phyloP scores from a whole-genome alignment of 2,888 invertebrate genomes.

The Leptarthrus brevirostris region DNA sequence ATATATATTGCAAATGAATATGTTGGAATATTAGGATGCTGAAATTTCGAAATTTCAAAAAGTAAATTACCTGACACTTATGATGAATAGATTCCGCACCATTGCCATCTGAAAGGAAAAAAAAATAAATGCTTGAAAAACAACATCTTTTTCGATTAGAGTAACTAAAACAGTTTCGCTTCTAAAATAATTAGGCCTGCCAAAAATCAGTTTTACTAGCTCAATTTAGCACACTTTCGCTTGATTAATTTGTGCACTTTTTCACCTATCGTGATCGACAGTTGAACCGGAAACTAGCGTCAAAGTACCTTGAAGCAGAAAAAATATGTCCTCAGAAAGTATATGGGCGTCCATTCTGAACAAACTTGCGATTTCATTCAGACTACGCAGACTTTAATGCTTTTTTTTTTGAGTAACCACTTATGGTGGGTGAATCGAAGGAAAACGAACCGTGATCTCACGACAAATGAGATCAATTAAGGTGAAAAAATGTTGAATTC shows the following conservation, averaged over 20 bases:
- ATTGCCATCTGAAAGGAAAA: too few relatives aligned
- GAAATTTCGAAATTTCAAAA: too few relatives aligned
- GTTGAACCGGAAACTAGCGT: background rate
- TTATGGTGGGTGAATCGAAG: background rate
- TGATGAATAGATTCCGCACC: too few relatives aligned
- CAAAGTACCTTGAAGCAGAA: too few relatives aligned
- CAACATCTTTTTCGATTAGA: too few relatives aligned
- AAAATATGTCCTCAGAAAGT: too few relatives aligned
- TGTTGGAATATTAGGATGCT: too few relatives aligned
- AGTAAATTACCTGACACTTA: too few relatives aligned
- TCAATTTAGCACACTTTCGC: slow-evolving; percentile 44
- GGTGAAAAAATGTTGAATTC: background rate
- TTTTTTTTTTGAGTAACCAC: background rate
- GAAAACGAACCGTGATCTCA: background rate
- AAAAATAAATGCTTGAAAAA: too few relatives aligned
- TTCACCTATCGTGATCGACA: slow-evolving; percentile 3
- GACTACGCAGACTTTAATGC: background rate
- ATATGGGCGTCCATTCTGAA: too few relatives aligned
- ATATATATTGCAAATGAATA: too few relatives aligned
- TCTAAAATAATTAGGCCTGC: slow-evolving; percentile 22
- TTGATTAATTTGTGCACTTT: slow-evolving; percentile 42
- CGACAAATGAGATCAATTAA: background rate
- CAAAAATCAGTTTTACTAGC: slow-evolving; percentile 8
- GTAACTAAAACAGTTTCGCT: slow-evolving; percentile 2
- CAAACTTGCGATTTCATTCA: background rate